Evolutionary conservation across 2,888 invertebrate species (phyloP).

Genomic region (Synergus itoensis): DNA sequence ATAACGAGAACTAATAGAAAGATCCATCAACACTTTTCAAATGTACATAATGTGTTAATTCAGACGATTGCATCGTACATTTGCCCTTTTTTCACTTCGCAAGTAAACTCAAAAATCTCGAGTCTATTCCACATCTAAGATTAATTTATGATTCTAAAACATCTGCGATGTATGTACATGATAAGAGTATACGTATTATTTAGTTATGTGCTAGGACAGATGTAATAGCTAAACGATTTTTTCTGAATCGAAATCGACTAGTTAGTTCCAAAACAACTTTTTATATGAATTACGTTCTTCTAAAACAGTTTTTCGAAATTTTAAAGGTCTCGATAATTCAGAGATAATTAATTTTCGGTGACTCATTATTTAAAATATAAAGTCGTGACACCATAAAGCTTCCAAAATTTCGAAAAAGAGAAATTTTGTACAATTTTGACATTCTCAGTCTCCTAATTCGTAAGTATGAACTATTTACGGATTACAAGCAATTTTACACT

Average conservation of each 20-base stretch:
- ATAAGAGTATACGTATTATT: constrained; percentile 35
- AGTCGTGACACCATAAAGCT: background rate
- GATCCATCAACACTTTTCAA: constrained; percentile 23
- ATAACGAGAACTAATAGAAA: constrained; percentile 10
- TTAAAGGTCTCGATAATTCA: background rate
- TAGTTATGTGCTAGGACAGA: constrained; percentile 35
- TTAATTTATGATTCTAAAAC: constrained; percentile 31
- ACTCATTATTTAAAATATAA: background rate
- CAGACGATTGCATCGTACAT: background rate
- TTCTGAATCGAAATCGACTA: background rate
- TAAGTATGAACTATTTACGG: constrained; percentile 30
- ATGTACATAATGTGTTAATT: background rate
- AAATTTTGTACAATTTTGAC: constrained; percentile 35
- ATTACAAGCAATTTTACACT: constrained; percentile 34
- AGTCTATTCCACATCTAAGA: constrained; percentile 22
- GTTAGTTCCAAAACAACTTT: background rate
- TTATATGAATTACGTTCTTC: background rate
- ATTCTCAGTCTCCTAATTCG: constrained; percentile 10
- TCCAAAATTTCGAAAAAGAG: background rate
- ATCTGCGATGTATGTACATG: constrained; percentile 39
- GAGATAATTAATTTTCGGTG: background rate
- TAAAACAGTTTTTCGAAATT: background rate
- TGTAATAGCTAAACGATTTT: constrained; percentile 30
- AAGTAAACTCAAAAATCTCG: constrained; percentile 8
- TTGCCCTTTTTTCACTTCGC: constrained; percentile 4